Evolutionary conservation across 1,140 invertebrate genomes (phyloP).

Genomic region (Belonocnema kinseyi): DNA sequence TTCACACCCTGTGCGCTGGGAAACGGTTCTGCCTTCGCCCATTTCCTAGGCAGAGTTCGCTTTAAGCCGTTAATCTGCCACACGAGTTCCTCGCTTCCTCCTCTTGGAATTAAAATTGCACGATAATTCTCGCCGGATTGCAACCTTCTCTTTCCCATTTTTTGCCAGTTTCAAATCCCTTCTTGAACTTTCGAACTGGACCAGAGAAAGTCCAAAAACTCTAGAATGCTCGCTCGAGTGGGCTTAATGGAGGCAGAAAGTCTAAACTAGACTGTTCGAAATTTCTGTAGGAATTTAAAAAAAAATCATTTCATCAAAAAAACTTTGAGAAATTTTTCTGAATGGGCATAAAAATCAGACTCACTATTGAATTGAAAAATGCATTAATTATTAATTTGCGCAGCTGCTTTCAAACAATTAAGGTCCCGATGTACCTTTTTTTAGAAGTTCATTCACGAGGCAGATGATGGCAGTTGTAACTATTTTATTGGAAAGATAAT

Average conservation of each 20-base stretch:
- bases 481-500: no score
- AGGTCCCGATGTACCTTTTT: no score
- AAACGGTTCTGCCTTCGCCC: conserved; percentile 4
- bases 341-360: no score
- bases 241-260: background rate
- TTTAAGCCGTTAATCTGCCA: conserved; percentile 31
- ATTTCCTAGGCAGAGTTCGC: conserved; percentile 23
- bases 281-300: no score
- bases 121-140: conserved; percentile 30
- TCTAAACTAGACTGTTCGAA: background rate
- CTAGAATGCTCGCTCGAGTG: background rate
- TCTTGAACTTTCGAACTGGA: conserved; percentile 25
- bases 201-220: conserved; percentile 1
- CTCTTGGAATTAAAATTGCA: conserved; percentile 30
- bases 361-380: no score
- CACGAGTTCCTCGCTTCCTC: conserved; percentile 23
- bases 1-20: conserved; percentile 1
- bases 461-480: no score
- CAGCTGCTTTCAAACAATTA: no score
- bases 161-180: conserved; percentile 25
- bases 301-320: no score
- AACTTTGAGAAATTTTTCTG: no score
- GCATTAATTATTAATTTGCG: no score
- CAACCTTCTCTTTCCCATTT: conserved; percentile 7
- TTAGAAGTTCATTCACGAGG: no score